Evolutionary conservation across 2,797 vertebrate species (phyloP), one percentile per base, ranked within the genome.

Genomic region (Cynodonichthys magdalenae): DNA sequence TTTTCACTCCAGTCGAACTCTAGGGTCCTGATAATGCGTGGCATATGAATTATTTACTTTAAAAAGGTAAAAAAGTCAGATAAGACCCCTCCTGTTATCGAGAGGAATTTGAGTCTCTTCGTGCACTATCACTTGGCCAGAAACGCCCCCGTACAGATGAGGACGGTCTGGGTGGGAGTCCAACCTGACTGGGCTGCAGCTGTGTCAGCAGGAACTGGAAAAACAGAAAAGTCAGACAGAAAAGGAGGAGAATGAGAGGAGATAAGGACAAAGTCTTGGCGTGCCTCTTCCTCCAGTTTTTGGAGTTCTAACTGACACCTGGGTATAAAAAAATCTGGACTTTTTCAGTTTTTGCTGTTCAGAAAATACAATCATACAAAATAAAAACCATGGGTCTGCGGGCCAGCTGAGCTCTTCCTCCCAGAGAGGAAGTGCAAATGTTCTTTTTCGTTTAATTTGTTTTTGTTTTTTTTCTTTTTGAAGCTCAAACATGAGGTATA

Each of bases 141-240:
- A 85, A 77, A 81, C 67, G 27, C 69, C 54, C 77, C 53, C 71
- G 42, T 56, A 60, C 73, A 69, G 70, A 82, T 72, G 74, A 58
- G 62, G 63, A 63, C 53, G 59, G 15, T 69, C 74, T 2, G 63
- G 83, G 75, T 71, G 51, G 63, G 79, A 81, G 77, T 80, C 44
- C 59, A 57, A 71, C 67, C 78, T 68, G 53, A 67, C 56, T 42
- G 76, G 71, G 47, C 54, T 56, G 61, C 84, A 82, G 86, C 82
- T 89, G 90, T 85, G 84, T 90, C 81, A 85, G 86, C 85, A 86
- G 49, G 66, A 75, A 63, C 15, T 63, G 53, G 68, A 73, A 78
- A 80, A 70, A 64, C 59, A 29, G 69, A 34, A 47, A 71, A 57
- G 66, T 54, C 20, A 54, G 20, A 53, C 55, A 53, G 45, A 44